Evolutionary conservation across 2,113 vertebrate species (phyloP).

Genomic region (Oncorhynchus tshawytscha): DNA sequence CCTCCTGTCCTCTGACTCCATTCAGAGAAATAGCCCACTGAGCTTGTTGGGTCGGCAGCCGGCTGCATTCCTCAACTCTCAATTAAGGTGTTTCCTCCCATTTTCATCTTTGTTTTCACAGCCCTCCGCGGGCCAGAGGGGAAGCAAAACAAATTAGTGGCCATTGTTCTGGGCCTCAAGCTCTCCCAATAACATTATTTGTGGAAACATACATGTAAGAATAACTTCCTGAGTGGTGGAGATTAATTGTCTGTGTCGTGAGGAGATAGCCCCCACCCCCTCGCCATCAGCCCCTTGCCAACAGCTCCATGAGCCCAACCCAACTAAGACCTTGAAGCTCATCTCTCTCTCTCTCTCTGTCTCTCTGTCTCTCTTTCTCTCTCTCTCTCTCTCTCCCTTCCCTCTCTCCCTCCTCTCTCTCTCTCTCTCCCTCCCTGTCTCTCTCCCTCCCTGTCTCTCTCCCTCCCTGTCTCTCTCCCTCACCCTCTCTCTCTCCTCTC

Average conservation of each 20-base stretch:
- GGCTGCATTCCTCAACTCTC: constrained; percentile 61
- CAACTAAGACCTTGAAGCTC: constrained; percentile 27
- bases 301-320: constrained; percentile 16
- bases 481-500: rapidly evolving
- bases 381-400: background rate
- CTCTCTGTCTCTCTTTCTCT: background rate
- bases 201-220: constrained; percentile 80
- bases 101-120: constrained; percentile 79
- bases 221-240: constrained; percentile 81
- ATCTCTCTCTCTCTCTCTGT: background rate
- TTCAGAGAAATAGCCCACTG: constrained; percentile 26
- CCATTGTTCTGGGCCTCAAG: constrained; percentile 69
- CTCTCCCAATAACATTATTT: constrained; percentile 76
- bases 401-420: background rate
- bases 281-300: constrained; percentile 2
- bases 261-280: constrained; percentile 28
- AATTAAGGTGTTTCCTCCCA: constrained; percentile 72
- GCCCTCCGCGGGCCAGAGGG: constrained; percentile 65
- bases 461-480: rapidly evolving
- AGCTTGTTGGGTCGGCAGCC: constrained; percentile 50
- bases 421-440: no score
- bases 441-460: no score
- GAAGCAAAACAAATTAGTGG: constrained; percentile 76
- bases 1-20: constrained; percentile 17
- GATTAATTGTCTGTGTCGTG: constrained; percentile 54